Evolutionary conservation across 2,113 vertebrate genomes (phyloP).

Genomic region (Oreochromis spilurus): DNA sequence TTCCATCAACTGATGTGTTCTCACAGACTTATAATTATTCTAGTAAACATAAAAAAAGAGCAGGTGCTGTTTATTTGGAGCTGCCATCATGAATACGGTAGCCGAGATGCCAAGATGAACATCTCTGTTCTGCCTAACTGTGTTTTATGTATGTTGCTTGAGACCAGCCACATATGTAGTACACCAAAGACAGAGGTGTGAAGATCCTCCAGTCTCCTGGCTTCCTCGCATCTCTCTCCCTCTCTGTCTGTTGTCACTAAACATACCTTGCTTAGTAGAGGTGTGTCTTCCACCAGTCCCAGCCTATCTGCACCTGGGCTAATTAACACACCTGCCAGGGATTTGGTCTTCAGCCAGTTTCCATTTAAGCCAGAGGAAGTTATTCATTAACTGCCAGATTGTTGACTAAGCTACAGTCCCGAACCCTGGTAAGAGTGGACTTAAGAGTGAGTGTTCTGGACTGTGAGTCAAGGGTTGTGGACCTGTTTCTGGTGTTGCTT

Average conservation of each 20-base stretch:
- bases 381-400: not conserved
- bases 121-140: not conserved
- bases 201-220: not conserved
- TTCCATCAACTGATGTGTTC: not conserved
- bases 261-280: not conserved
- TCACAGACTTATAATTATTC: not conserved
- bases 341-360: not conserved
- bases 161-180: not conserved
- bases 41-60: not conserved
- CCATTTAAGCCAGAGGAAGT: not conserved
- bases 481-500: not conserved
- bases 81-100: not conserved
- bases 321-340: not conserved
- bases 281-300: not conserved
- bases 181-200: not conserved
- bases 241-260: not conserved
- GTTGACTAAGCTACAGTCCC: not conserved
- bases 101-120: not conserved
- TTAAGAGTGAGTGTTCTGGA: not conserved
- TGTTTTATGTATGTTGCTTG: not conserved
- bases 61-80: not conserved
- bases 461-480: not conserved
- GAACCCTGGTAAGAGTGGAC: not conserved
- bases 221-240: not conserved
- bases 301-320: not conserved